Evolutionary conservation across 2,113 vertebrate genomes (phyloP), one percentile per base, ranked within the genome.

Genomic region (Forbesichthys papilliferus): DNA sequence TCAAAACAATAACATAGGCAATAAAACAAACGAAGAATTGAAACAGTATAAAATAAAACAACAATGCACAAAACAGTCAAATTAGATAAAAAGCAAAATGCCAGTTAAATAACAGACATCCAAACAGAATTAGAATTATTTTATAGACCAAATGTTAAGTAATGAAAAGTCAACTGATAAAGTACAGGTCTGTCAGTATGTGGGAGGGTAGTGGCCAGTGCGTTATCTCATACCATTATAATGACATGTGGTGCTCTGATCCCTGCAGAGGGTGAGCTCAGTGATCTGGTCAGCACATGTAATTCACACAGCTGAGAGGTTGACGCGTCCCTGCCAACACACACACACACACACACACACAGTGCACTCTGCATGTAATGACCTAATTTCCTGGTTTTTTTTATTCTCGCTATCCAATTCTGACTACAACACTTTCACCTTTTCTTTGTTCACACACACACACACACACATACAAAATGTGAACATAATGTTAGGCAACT

Each of bases 401-500:
- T 5, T 42, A 47, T 27, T 42, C 3, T 52, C 69, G 27, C 27
- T 27, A 3, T 27, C 66, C 18, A 62, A 61, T 18, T 46, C 61
- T 34, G 1, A 20, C 42, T 64, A 9, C 54, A 33, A 9, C n/a
- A 66, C 63, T 55, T 70, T 70, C 61, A n/a, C 59, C 33, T 56
- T 11, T 11, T 4, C 34, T 48, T 53, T 12, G 56, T 70, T 5
- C 53, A 18, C 16, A 18, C 13, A 16, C n/a, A 65, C 62, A 81
- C 76, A 80, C 82, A 86, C 86, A 80, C 53, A 18, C 16, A 18
- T 4, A 85, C 82, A 86, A 78, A 86, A 85, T 59, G 77, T 93
- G 70, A 75, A 88, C 81, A 79, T 95, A 95, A 96, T 94, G 88
- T 81, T 83, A 79, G 92, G 91, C 94, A 96, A 96, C 93, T 95